Evolutionary conservation across 2,797 vertebrate genomes (phyloP).

Genomic region (Poeciliopsis paucimaculata): DNA sequence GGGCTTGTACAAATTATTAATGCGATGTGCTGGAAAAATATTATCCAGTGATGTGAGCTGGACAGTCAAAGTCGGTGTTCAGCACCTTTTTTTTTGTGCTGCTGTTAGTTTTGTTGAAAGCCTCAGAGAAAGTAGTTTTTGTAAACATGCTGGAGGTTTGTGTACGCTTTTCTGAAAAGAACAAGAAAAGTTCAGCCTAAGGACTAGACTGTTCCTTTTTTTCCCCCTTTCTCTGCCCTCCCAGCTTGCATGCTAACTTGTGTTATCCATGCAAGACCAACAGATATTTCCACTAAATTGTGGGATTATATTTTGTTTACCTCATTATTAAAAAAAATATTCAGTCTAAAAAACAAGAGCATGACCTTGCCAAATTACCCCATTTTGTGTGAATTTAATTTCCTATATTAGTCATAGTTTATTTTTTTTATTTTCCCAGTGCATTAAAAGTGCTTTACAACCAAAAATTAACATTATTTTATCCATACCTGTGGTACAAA

Average conservation of each 20-base stretch:
- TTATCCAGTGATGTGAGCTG: not conserved
- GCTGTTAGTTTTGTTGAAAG: not conserved
- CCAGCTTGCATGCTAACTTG: not conserved
- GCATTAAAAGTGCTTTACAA: not conserved
- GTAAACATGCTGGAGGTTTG: not conserved
- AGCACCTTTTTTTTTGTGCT: no score
- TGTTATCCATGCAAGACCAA: not conserved
- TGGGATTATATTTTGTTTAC: not conserved
- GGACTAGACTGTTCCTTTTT: not conserved
- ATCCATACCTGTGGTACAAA: not conserved
- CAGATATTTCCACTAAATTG: not conserved
- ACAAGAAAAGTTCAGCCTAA: not conserved
- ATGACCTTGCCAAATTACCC: not conserved
- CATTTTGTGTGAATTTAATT: not conserved
- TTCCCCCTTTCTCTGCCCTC: not conserved
- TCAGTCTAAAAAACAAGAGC: not conserved
- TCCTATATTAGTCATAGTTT: not conserved
- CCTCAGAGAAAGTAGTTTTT: not conserved
- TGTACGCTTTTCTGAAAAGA: not conserved
- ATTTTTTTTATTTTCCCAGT: not conserved
- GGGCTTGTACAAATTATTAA: constrained; percentile 1
- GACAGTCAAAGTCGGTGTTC: not conserved
- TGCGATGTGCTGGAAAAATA: not conserved
- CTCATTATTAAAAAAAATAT: not conserved
- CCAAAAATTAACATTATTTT: not conserved